phyloP scores from a whole-genome alignment of 2,113 vertebrate genomes.

The Mustela nigripes region DNA sequence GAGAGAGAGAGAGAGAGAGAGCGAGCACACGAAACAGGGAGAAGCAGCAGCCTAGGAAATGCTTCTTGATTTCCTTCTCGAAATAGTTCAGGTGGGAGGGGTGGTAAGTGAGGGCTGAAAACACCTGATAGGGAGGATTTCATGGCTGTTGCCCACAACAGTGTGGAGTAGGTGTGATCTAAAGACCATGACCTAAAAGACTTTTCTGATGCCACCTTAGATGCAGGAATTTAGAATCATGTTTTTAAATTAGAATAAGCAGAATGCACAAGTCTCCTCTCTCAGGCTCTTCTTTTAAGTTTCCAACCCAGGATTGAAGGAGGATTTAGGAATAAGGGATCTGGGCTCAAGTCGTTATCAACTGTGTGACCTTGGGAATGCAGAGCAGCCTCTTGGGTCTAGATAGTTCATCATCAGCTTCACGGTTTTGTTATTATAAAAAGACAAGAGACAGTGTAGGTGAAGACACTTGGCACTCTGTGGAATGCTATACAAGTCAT shows the following conservation, averaged over 20 bases:
- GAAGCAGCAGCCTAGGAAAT: background rate
- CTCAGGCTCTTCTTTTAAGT: background rate
- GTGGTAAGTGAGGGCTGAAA: background rate
- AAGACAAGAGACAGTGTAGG: background rate
- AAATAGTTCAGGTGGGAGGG: conserved; percentile 64
- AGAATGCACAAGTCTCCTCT: background rate
- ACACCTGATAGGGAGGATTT: background rate
- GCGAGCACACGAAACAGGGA: background rate
- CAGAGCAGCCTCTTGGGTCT: background rate
- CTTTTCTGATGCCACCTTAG: background rate
- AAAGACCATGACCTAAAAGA: background rate
- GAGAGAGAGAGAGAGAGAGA: background rate
- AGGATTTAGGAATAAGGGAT: background rate
- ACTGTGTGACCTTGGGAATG: background rate
- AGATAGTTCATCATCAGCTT: background rate
- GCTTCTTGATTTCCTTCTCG: conserved; percentile 62
- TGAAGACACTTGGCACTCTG: background rate
- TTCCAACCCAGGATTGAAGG: background rate
- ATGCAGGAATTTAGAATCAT: background rate
- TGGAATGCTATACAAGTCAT: background rate
- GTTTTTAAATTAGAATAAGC: conserved; percentile 60
- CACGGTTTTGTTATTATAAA: background rate
- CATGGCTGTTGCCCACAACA: conserved; percentile 3
- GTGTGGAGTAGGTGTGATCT: background rate
- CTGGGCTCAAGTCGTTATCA: background rate